Evolutionary conservation across 2,797 vertebrate species (phyloP), one percentile per base, ranked within the genome.

Genomic region (Catharus ustulatus): DNA sequence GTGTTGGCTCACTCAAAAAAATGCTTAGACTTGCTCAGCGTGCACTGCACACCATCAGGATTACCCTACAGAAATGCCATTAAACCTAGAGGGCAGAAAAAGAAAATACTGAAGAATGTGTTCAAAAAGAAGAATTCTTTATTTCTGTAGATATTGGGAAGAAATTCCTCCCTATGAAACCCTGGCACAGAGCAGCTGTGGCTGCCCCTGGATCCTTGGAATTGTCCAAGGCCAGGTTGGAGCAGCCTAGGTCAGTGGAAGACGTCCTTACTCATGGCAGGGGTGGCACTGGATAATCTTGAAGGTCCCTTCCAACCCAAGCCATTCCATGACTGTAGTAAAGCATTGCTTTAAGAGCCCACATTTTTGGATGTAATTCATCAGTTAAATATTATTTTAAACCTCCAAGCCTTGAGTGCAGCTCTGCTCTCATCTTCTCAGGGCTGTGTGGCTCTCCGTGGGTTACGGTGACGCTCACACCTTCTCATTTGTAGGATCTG

Each of bases 21-120:
- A 58, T 1, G 2, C 66, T 34, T 78, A 71, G 57, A 45, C n/a
- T 7, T 2, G 12, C 36, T 32, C n/a, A 18, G 17, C 0, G 0
- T 62, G 30, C 32, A 18, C 45, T 80, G 55, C 27, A 42, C 15
- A 62, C 30, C 30, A 52, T 6, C 10, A n/a, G 30, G 10, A 45
- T 74, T 75, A 6, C 46, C 5, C 0, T 9, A 13, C 49, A 40
- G 27, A 11, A 55, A 36, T 29, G 49, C 15, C 20, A n/a, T 51
- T 36, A 52, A 82, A 23, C 8, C 5, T 17, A 3, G 3, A 14
- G 9, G 30, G 32, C 4, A 79, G n/a, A 20, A 63, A 34, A 61
- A 52, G 4, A 21, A 79, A 78, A 36, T 19, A 43, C 9, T 0
- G 0, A 59, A n/a, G 8, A 43, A 49, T 46, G 32, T 7, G 21